phyloP scores from a whole-genome alignment of 2,113 vertebrate genomes.

The Entomyzon cyanotis region DNA sequence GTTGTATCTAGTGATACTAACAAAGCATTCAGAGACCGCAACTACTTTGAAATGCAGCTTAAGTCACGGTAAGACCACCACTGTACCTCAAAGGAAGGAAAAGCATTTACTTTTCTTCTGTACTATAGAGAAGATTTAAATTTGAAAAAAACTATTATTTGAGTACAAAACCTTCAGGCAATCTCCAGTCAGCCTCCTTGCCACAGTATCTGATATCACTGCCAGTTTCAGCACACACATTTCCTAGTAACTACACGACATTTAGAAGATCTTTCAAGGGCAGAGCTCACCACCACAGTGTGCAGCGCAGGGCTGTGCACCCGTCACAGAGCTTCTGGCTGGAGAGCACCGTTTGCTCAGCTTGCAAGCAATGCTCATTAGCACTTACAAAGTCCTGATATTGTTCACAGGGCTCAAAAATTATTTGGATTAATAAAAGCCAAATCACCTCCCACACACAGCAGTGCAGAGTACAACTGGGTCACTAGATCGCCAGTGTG shows the following conservation, averaged over 20 bases:
- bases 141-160: background rate
- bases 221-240: background rate
- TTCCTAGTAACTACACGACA: background rate
- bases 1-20: background rate
- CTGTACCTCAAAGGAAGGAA: background rate
- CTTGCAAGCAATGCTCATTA: background rate
- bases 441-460: background rate
- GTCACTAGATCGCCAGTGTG: background rate
- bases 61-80: background rate
- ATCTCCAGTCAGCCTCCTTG: background rate
- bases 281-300: background rate
- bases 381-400: background rate
- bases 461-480: background rate
- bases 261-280: background rate
- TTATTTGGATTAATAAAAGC: background rate
- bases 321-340: background rate
- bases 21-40: background rate
- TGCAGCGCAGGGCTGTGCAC: background rate
- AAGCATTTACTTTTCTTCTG: background rate
- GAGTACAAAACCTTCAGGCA: background rate
- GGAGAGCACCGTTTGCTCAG: background rate
- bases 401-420: background rate
- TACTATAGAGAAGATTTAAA: background rate
- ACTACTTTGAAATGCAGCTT: background rate
- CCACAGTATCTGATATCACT: background rate